A percentile compares a stretch with the other conserved stretches of the same genome.
Evolutionary conservation across 2,797 vertebrate species (phyloP).

Genomic region (Coilia nasus): DNA sequence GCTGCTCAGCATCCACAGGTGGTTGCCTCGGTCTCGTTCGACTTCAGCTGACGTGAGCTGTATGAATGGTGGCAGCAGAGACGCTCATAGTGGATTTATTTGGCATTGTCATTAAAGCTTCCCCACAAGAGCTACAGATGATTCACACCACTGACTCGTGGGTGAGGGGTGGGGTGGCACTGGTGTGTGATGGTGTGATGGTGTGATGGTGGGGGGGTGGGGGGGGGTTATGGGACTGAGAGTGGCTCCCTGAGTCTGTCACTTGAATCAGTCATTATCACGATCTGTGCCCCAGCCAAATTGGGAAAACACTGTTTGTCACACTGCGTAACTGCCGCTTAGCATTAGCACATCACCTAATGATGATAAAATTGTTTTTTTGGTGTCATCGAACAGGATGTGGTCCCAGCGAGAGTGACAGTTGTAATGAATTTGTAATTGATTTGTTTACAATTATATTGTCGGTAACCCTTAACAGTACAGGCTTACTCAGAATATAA

Average conservation of each 20-base stretch:
- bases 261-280: conserved; percentile 56
- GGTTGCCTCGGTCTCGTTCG: conserved; percentile 48
- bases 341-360: background rate
- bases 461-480: background rate
- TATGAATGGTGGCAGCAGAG: conserved; percentile 35
- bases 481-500: background rate
- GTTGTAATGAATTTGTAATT: background rate
- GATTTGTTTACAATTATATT: background rate
- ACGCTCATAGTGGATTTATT: conserved; percentile 58
- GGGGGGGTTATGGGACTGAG: background rate
- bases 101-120: conserved; percentile 23
- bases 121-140: conserved; percentile 50
- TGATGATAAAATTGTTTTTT: background rate
- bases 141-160: conserved; percentile 51
- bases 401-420: background rate
- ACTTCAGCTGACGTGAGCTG: background rate
- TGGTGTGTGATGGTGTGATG: background rate
- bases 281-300: conserved; percentile 32
- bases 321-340: background rate
- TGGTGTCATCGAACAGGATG: background rate
- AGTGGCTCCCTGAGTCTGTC: conserved; percentile 52
- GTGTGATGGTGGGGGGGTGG: conserved; percentile 8
- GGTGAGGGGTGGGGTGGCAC: background rate
- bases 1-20: conserved; percentile 70
- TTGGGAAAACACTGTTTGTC: conserved; percentile 24